Conservation (phyloP, 2,113 vertebrate genomes). For the Glareola pratincola region DNA sequence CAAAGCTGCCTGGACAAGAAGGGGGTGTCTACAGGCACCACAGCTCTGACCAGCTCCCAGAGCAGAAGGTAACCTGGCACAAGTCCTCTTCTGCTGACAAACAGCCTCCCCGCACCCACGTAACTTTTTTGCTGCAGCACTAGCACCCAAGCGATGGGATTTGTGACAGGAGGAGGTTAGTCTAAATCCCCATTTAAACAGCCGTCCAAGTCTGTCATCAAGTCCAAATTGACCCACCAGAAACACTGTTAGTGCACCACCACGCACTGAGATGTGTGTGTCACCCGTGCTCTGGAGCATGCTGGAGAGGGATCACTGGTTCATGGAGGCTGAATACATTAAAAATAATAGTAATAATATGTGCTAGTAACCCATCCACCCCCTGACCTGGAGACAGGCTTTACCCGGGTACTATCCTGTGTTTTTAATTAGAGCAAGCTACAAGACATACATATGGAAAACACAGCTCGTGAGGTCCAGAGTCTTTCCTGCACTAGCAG, state of each 20-base stretch:
- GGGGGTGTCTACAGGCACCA: neutral
- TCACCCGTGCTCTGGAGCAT: neutral
- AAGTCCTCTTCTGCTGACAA: neutral
- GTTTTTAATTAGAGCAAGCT: neutral
- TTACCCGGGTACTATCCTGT: neutral
- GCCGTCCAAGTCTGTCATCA: neutral
- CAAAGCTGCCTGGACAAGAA: neutral
- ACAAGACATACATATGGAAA: neutral
- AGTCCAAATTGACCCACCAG: neutral
- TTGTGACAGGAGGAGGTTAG: neutral
- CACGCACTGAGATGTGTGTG: neutral
- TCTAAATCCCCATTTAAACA: neutral
- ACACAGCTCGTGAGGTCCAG: neutral
- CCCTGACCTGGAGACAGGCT: neutral
- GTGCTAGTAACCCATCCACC: neutral
- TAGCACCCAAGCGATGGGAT: neutral
- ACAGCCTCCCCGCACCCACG: neutral
- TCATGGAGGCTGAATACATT: neutral
- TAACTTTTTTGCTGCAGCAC: neutral
- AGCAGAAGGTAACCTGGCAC: neutral
- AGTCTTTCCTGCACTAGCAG: neutral
- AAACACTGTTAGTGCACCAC: neutral
- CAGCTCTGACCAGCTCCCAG: neutral
- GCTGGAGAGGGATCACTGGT: neutral
- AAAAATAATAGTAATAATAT: neutral